These are phyloP conservation scores for Montipora capitata DNA, from an alignment of 92 coral and sea anemone species.

Conservation along the genomic window DNA sequence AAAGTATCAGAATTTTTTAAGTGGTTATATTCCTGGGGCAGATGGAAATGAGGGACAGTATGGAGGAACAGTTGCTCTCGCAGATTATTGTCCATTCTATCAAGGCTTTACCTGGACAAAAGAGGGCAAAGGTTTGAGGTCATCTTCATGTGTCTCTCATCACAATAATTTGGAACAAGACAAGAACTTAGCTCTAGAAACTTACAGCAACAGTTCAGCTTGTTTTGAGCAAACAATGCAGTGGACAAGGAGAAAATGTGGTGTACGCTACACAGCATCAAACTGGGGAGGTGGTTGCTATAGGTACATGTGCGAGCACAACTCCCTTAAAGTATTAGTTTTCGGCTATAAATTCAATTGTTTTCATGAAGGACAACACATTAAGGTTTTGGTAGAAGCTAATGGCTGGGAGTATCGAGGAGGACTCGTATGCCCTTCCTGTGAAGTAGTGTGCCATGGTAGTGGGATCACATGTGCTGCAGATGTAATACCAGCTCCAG, in stretches of 20 bases:
- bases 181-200: constrained; percentile 85
- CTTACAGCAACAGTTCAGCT: constrained; percentile 70
- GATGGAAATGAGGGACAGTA: constrained; percentile 57
- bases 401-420: constrained; percentile 79
- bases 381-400: constrained; percentile 71
- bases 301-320: constrained; percentile 68
- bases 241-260: constrained; percentile 84
- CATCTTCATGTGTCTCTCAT: constrained; percentile 80
- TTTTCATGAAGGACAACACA: constrained; percentile 79
- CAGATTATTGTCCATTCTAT: constrained; percentile 93
- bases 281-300: constrained; percentile 99
- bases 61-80: constrained; percentile 91
- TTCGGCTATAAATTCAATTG: constrained; percentile 83
- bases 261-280: constrained; percentile 76
- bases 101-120: constrained; percentile 92
- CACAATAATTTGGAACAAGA: constrained; percentile 65
- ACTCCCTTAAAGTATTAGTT: constrained; percentile 80
- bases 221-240: constrained; percentile 84
- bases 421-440: constrained; percentile 84
- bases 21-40: constrained; percentile 70
- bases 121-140: constrained; percentile 71
- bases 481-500: constrained; percentile 61
- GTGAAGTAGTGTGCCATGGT: constrained; percentile 80
- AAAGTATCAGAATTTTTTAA: constrained; percentile 88
- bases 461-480: constrained; percentile 76